A percentile compares a stretch with the other conserved stretches of the same genome.
phyloP scores from a whole-genome alignment of 2,797 vertebrate genomes.

The Bradypodion pumilum region DNA sequence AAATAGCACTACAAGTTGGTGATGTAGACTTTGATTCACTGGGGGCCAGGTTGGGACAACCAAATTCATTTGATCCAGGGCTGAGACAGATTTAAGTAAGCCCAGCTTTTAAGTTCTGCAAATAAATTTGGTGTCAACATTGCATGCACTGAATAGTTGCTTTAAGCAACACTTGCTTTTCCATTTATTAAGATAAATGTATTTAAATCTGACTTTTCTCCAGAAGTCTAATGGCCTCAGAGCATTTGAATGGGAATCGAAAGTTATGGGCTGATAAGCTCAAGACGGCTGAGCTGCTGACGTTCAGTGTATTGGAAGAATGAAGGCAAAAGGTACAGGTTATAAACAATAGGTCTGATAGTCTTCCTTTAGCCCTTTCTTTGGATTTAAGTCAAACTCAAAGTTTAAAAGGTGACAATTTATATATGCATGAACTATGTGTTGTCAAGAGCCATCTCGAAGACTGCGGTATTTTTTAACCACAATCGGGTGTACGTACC shows the following conservation, averaged over 20 bases:
- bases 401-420: neutral
- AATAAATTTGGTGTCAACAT: slow-evolving; percentile 38
- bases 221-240: slow-evolving; percentile 14
- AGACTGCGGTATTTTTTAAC: no score
- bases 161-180: slow-evolving; percentile 33
- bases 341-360: neutral
- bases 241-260: slow-evolving; percentile 2
- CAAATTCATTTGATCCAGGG: slow-evolving; percentile 28
- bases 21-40: fast-evolving
- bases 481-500: no score
- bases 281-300: neutral
- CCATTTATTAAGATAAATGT: slow-evolving; percentile 36
- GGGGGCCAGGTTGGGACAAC: neutral
- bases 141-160: slow-evolving; percentile 17
- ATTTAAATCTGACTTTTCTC: slow-evolving; percentile 34
- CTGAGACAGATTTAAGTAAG: slow-evolving; percentile 28
- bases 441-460: no score
- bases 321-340: fast-evolving
- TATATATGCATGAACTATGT: no score
- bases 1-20: neutral
- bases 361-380: slow-evolving; percentile 3
- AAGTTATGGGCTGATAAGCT: neutral
- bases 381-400: slow-evolving; percentile 12
- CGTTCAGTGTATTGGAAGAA: slow-evolving; percentile 18
- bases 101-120: slow-evolving; percentile 46